phyloP scores from a whole-genome alignment of 37 sponge, comb jelly and placozoan genomes.

The Beroe ovata region DNA sequence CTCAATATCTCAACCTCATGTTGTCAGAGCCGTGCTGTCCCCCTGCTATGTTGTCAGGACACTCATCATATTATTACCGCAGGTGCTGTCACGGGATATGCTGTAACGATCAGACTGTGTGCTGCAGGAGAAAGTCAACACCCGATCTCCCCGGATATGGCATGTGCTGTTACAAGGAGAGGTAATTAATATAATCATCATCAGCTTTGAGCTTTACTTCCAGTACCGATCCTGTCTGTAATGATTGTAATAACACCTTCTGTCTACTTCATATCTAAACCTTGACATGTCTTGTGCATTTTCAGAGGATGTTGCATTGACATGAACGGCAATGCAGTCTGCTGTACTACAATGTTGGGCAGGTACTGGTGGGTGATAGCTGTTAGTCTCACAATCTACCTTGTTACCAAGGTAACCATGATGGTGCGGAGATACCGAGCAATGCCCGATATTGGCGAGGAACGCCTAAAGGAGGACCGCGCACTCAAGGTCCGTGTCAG shows the following conservation, averaged over 20 bases:
- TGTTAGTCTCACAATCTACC: constrained; percentile 32
- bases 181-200: constrained; percentile 17
- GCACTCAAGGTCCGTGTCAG: constrained; percentile 12
- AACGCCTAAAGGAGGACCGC: constrained; percentile 2
- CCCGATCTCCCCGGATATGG: neutral
- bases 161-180: constrained; percentile 18
- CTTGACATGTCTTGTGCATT: too few relatives aligned
- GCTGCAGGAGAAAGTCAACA: neutral
- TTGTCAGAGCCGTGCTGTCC: too few relatives aligned
- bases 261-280: too few relatives aligned
- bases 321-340: neutral
- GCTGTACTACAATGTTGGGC: constrained; percentile 42
- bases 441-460: constrained; percentile 56
- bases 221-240: too few relatives aligned
- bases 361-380: constrained; percentile 66
- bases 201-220: too few relatives aligned
- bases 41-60: too few relatives aligned
- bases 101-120: constrained; percentile 9
- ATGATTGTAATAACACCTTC: too few relatives aligned
- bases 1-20: too few relatives aligned
- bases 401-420: constrained; percentile 48
- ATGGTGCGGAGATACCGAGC: constrained; percentile 22
- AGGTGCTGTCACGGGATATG: constrained; percentile 53
- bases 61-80: too few relatives aligned
- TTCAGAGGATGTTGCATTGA: constrained; percentile 58